Evolutionary conservation across 2,888 invertebrate species (phyloP).

Genomic region (Cephus sareptanus): DNA sequence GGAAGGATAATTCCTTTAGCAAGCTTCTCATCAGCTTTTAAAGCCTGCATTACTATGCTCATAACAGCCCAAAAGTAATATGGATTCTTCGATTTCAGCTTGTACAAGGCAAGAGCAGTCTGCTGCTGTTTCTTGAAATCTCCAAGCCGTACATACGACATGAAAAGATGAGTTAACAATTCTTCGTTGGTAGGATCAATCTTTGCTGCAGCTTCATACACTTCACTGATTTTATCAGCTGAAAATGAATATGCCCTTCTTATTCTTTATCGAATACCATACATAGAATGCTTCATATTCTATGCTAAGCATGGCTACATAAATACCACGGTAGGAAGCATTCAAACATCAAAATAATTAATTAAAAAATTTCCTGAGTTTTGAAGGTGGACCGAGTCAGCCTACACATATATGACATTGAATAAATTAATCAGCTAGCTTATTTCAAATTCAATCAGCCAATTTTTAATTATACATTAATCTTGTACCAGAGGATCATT

Average conservation of each 20-base stretch:
- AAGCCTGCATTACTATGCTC: conserved; percentile 94
- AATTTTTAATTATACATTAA: too few species aligned
- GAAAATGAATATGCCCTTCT: conserved; percentile 38
- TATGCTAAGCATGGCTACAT: background rate
- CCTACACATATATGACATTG: too few species aligned
- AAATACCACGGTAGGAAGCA: too few species aligned
- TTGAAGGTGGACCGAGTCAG: too few species aligned
- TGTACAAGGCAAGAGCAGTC: conserved; percentile 90
- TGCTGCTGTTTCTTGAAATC: conserved; percentile 92
- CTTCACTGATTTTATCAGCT: conserved; percentile 90
- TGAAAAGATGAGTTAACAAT: conserved; percentile 92
- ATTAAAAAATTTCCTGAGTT: too few species aligned
- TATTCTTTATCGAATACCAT: background rate
- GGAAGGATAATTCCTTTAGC: conserved; percentile 79
- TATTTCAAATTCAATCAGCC: too few species aligned
- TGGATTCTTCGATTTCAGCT: conserved; percentile 91
- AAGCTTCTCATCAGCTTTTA: conserved; percentile 59
- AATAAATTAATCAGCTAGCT: too few species aligned
- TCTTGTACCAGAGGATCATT: background rate
- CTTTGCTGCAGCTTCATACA: conserved; percentile 91
- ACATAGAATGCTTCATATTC: background rate
- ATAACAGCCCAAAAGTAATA: conserved; percentile 99
- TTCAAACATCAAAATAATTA: too few species aligned
- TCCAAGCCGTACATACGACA: conserved; percentile 91
- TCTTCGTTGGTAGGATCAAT: conserved; percentile 91